phyloP scores from a whole-genome alignment of 1,140 invertebrate genomes.

The Philopotamus ludificatus region DNA sequence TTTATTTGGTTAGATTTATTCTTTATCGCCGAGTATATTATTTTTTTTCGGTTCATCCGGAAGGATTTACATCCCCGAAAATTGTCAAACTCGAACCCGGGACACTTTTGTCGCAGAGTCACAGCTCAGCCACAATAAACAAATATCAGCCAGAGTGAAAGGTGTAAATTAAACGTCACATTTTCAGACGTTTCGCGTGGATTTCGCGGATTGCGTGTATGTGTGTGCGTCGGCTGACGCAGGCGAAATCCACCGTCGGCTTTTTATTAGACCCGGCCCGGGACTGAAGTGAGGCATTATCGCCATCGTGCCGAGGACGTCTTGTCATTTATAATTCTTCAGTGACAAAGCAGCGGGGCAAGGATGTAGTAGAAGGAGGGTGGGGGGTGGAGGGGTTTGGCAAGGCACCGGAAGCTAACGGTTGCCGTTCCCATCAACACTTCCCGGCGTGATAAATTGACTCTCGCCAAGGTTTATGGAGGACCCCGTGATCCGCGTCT shows the following conservation, averaged over 20 bases:
- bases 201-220: background rate
- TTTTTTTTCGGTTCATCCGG: no score
- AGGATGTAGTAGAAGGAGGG: no score
- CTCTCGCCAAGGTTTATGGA: background rate
- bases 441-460: slow-evolving; percentile 19
- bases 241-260: background rate
- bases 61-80: no score
- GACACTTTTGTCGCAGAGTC: no score
- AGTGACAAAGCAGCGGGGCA: slow-evolving; percentile 18
- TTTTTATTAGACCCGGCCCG: slow-evolving; percentile 7
- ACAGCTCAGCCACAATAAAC: no score
- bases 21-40: no score
- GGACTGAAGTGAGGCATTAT: slow-evolving; percentile 12
- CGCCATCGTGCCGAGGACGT: slow-evolving; percentile 13
- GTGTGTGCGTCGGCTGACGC: background rate
- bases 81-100: no score
- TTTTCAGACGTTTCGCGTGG: background rate
- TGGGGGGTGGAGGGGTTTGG: no score
- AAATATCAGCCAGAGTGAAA: no score
- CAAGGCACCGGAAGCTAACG: no score
- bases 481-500: background rate
- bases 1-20: no score
- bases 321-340: slow-evolving; percentile 30
- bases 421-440: slow-evolving; percentile 1
- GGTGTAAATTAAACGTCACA: background rate